Evolutionary conservation across 2,797 vertebrate genomes (phyloP), one percentile per base, ranked within the genome.

Genomic region (Rhabdophis nuchalis): DNA sequence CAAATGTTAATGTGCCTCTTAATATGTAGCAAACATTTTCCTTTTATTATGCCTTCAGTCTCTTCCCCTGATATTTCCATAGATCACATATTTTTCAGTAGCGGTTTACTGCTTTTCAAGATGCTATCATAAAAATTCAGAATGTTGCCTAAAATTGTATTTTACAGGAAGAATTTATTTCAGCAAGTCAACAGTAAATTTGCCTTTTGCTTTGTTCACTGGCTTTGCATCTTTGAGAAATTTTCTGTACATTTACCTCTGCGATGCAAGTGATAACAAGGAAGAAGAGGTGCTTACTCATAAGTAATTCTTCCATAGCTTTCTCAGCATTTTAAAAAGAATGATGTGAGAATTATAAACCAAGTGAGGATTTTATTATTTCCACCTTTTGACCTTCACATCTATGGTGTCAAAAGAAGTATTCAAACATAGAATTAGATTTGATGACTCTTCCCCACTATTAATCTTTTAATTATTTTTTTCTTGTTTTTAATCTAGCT

Each of bases 111-210:
- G 20, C 77, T 82, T 82, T 82, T 46, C 72, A 82, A 82, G 41
- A 46, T n/a, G 96, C 95, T 96, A 94, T 94, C 94, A 91, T 60
- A 56, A 82, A 46, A 46, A 82, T 82, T 23, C 41, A 82, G 72
- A 82, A 82, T 36, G 77, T 46, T 82, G 77, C 25, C 41, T 82
- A 25, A 82, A 41, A 82, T 4, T 82, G 41, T 82, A 82, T 46
- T 82, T 46, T 46, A 46, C 20, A 46, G 6, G 41, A 46, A 82
- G 72, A 82, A 82, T 46, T 82, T 82, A 25, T 82, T 82, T 82
- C 41, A 82, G 77, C 41, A 82, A 46, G 4, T 46, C 77, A 82
- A 25, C 77, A 46, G 41, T 82, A 82, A 82, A 82, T 82, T 13
- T 46, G 36, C 41, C 41, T 46, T 82, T 82, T 25, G 9, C 10